A percentile compares a stretch with the other conserved stretches of the same genome.
phyloP scores from a whole-genome alignment of 2,888 invertebrate species.

The Drepana falcataria region DNA sequence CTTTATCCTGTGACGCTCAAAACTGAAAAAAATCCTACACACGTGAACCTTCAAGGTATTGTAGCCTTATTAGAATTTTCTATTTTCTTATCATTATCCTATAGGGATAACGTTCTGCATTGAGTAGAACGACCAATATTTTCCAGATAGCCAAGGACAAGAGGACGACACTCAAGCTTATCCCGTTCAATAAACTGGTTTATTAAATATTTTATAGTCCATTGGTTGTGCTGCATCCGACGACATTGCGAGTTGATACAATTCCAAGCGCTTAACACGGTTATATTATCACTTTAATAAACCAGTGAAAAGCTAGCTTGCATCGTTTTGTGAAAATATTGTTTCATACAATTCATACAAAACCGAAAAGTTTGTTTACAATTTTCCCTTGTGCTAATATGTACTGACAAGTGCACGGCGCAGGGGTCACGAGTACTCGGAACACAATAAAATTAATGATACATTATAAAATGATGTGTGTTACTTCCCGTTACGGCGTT shows the following conservation, averaged over 20 bases:
- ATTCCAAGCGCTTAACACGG: conserved; percentile 11
- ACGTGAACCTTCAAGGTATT: conserved; percentile 50
- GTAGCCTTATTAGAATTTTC: conserved; percentile 16
- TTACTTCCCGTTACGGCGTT: conserved; percentile 50
- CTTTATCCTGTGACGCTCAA: conserved; percentile 59
- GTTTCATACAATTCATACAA: background rate
- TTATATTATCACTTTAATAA: too few species aligned
- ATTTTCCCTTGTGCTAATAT: background rate
- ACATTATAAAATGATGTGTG: conserved; percentile 44
- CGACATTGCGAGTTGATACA: conserved; percentile 32
- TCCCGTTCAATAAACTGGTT: conserved; percentile 63
- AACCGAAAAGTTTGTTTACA: background rate
- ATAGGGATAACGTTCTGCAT: conserved; percentile 5
- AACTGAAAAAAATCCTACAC: conserved; percentile 27
- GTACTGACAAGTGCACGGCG: background rate
- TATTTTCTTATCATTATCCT: conserved; percentile 3
- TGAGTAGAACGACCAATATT: conserved; percentile 15
- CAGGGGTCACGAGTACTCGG: background rate
- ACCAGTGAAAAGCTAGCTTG: too few species aligned
- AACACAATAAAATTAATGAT: conserved; percentile 25
- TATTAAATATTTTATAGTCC: conserved; percentile 60
- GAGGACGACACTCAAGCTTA: conserved; percentile 40
- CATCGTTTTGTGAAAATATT: too few species aligned
- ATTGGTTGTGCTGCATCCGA: conserved; percentile 28
- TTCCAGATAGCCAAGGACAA: conserved; percentile 30